A percentile compares a stretch with the other conserved stretches of the same genome.
phyloP scores from a whole-genome alignment of 2,113 vertebrate species.

The Oryzias celebensis region DNA sequence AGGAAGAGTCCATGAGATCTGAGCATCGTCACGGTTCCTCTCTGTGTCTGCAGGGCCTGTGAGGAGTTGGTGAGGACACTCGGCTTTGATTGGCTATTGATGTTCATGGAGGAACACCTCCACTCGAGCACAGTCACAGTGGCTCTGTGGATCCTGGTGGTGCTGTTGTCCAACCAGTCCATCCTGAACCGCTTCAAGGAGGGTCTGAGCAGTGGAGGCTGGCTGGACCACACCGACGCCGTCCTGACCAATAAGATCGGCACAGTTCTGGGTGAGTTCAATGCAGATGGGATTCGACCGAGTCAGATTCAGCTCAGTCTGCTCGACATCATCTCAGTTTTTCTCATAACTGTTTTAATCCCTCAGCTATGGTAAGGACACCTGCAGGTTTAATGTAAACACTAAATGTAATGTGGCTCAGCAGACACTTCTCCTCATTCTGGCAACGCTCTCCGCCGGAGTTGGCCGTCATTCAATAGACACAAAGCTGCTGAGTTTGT shows the following conservation, averaged over 20 bases:
- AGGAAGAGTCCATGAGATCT: no score
- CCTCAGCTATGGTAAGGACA: neutral
- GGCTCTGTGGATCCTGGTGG: constrained; percentile 91
- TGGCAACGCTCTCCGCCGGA: constrained; percentile 53
- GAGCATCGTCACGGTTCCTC: neutral
- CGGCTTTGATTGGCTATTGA: constrained; percentile 96
- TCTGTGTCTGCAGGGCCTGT: constrained; percentile 83
- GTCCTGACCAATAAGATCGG: constrained; percentile 98
- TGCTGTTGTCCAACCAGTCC: constrained; percentile 89
- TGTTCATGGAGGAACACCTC: constrained; percentile 97
- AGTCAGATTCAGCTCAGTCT: neutral
- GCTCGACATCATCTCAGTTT: neutral
- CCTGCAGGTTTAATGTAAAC: constrained; percentile 14
- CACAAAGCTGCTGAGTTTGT: constrained; percentile 65
- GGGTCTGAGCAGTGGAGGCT: constrained; percentile 92
- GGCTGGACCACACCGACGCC: constrained; percentile 97
- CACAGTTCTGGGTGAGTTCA: constrained; percentile 89
- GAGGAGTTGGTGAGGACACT: constrained; percentile 92
- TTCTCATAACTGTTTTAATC: neutral
- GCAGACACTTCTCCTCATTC: constrained; percentile 60
- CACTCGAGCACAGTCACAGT: constrained; percentile 92
- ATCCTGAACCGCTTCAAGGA: constrained; percentile 94
- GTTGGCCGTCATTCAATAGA: constrained; percentile 66
- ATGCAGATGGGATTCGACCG: neutral
- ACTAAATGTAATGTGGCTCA: constrained; percentile 46